phyloP scores from a whole-genome alignment of 2,797 vertebrate species.

The Brachyrhaphis roseni region DNA sequence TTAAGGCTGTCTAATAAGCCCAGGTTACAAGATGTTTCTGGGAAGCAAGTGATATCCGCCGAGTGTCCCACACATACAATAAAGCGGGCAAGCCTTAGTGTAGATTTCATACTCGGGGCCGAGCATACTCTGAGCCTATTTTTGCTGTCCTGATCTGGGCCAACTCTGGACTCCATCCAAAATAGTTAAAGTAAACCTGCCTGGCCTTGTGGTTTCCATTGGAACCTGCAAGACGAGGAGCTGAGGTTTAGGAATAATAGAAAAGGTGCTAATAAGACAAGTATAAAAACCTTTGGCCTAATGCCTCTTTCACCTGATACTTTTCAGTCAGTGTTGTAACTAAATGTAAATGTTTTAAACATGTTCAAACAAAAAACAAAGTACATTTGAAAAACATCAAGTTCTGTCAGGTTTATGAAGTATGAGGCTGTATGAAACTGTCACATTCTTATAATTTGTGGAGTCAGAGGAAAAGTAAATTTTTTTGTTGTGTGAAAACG shows the following conservation, averaged over 20 bases:
- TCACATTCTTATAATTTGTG: neutral
- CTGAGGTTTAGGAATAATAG: slow-evolving; percentile 16
- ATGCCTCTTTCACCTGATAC: neutral
- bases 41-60: slow-evolving; percentile 75
- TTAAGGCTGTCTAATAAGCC: slow-evolving; percentile 78
- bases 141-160: slow-evolving; percentile 79
- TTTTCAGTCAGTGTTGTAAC: neutral
- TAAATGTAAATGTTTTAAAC: neutral
- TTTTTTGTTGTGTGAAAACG: neutral
- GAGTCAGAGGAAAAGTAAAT: neutral
- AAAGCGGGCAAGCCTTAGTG: slow-evolving; percentile 57
- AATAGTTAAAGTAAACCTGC: slow-evolving; percentile 68
- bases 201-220: slow-evolving; percentile 39
- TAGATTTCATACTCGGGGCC: slow-evolving; percentile 77
- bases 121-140: slow-evolving; percentile 78
- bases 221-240: slow-evolving; percentile 33
- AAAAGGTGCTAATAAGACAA: slow-evolving; percentile 2
- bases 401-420: neutral
- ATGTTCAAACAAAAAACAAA: neutral
- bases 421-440: neutral
- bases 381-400: neutral
- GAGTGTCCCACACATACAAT: slow-evolving; percentile 70
- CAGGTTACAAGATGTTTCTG: slow-evolving; percentile 75
- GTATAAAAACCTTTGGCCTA: slow-evolving; percentile 14
- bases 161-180: slow-evolving; percentile 73